Evolutionary conservation across 2,888 invertebrate species (phyloP).

Genomic region (Nebria salina): DNA sequence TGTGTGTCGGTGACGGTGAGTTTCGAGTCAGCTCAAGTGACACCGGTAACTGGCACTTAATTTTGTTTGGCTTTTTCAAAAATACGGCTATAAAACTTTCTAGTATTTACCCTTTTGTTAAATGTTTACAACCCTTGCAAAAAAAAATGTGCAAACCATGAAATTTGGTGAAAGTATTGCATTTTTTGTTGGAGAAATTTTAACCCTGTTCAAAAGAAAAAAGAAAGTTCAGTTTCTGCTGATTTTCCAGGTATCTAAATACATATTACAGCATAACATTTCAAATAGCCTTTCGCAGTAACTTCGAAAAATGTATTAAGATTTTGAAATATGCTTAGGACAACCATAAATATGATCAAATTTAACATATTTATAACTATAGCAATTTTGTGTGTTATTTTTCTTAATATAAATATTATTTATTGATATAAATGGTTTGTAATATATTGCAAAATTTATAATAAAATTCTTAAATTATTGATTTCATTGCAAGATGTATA

Average conservation of each 20-base stretch:
- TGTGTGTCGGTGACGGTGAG: background rate
- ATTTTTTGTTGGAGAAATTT: conserved; percentile 1
- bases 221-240: conserved; percentile 15
- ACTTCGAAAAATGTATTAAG: background rate
- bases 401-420: too few relatives aligned
- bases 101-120: conserved; percentile 37
- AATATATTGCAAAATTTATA: too few relatives aligned
- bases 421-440: too few relatives aligned
- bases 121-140: conserved; percentile 44
- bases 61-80: conserved; percentile 14
- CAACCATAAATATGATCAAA: too few relatives aligned
- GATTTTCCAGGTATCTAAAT: background rate
- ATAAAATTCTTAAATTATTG: too few relatives aligned
- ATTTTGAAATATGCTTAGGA: too few relatives aligned
- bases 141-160: background rate
- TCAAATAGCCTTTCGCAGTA: background rate
- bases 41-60: background rate
- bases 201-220: conserved; percentile 16
- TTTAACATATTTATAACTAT: too few relatives aligned
- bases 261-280: background rate
- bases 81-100: conserved; percentile 29
- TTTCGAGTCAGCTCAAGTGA: conserved; percentile 3
- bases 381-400: too few relatives aligned
- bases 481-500: too few relatives aligned
- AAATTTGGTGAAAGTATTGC: conserved; percentile 1